Evolutionary conservation across 2,888 invertebrate genomes (phyloP).

Genomic region (Silvanus unidentatus): DNA sequence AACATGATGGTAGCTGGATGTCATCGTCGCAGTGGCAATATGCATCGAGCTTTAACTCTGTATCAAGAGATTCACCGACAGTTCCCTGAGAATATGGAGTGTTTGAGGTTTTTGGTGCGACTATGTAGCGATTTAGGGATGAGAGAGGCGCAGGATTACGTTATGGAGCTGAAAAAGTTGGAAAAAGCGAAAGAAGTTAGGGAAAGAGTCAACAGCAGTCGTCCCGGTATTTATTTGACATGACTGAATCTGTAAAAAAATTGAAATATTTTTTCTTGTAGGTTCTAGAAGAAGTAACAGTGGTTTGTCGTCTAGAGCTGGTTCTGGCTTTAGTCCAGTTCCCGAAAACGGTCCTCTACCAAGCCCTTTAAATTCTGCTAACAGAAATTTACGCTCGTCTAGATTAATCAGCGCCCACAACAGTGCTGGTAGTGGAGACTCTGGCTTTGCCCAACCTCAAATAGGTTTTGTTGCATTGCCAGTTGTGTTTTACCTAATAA

Average conservation of each 20-base stretch:
- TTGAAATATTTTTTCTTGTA: constrained; percentile 19
- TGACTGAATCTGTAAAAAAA: neutral
- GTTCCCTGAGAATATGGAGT: constrained; percentile 94
- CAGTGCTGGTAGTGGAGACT: constrained; percentile 42
- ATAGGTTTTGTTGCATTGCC: constrained; percentile 17
- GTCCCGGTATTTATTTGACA: constrained; percentile 46
- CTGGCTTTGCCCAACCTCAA: constrained; percentile 35
- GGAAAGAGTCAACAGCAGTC: constrained; percentile 54
- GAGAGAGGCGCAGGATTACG: constrained; percentile 81
- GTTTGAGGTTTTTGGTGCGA: constrained; percentile 82
- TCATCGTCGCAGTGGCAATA: constrained; percentile 70
- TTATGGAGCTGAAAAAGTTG: constrained; percentile 71
- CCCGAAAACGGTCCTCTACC: constrained; percentile 41
- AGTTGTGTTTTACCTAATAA: too few species aligned
- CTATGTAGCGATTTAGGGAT: constrained; percentile 86
- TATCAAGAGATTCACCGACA: constrained; percentile 73
- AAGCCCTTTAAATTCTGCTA: constrained; percentile 33
- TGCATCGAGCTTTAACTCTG: constrained; percentile 62
- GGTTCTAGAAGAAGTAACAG: constrained; percentile 53
- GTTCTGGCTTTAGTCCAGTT: constrained; percentile 50
- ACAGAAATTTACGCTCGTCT: constrained; percentile 32
- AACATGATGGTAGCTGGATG: constrained; percentile 81
- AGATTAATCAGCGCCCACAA: constrained; percentile 34
- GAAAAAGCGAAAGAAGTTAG: constrained; percentile 53
- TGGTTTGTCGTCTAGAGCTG: constrained; percentile 52